A percentile compares a stretch with the other conserved stretches of the same genome.
Evolutionary conservation across 2,113 vertebrate genomes (phyloP).

Genomic region (Sardina pilchardus): DNA sequence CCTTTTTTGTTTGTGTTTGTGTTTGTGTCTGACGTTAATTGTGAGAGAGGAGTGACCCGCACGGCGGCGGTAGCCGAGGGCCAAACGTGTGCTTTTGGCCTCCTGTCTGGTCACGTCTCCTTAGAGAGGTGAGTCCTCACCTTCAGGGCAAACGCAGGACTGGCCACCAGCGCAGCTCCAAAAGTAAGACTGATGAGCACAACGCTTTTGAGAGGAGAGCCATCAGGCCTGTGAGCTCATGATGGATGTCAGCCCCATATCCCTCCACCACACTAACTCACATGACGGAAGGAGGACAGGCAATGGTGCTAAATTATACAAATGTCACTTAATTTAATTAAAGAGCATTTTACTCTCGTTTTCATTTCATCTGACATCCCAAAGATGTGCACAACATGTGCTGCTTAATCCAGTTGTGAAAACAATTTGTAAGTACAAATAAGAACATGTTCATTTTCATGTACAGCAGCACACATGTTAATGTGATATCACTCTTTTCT

Average conservation of each 20-base stretch:
- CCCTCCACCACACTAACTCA: background rate
- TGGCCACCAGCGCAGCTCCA: background rate
- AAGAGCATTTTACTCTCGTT: background rate
- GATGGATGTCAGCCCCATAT: background rate
- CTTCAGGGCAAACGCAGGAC: conserved; percentile 47
- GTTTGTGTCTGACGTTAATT: conserved; percentile 69
- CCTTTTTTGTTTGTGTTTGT: conserved; percentile 47
- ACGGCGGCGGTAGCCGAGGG: conserved; percentile 61
- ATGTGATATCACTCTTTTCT: background rate
- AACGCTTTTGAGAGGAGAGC: background rate
- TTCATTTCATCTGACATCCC: background rate
- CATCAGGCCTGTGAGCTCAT: background rate
- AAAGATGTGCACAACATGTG: background rate
- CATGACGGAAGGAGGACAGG: background rate
- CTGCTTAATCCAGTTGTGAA: no score
- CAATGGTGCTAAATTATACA: background rate
- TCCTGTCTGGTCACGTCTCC: conserved; percentile 44
- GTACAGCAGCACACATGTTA: background rate
- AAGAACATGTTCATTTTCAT: background rate
- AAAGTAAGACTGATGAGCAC: conserved; percentile 20
- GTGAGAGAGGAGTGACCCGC: conserved; percentile 70
- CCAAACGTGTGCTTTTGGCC: conserved; percentile 64
- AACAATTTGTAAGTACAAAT: background rate
- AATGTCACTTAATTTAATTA: background rate
- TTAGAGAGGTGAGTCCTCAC: conserved; percentile 58